Percentiles rank a stretch among this genome's conserved stretches.
Conservation (phyloP, 2,113 vertebrate genomes). For the Channa maculata region DNA sequence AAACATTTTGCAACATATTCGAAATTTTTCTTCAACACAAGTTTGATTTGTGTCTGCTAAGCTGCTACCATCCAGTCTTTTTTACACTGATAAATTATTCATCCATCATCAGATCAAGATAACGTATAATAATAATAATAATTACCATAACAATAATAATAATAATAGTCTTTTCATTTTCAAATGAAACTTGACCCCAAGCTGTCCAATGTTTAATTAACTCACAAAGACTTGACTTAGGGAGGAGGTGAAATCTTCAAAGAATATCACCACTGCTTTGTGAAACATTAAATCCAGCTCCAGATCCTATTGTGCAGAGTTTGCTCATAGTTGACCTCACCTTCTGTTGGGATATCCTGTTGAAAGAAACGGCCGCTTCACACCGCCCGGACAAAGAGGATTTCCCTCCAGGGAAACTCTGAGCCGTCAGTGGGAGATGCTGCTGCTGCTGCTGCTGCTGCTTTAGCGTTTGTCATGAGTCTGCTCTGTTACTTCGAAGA, state of each 20-base stretch:
- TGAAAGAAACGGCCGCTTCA: conserved; percentile 62
- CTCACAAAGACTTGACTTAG: conserved; percentile 57
- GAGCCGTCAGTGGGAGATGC: conserved; percentile 70
- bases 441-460: conserved; percentile 57
- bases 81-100: not conserved
- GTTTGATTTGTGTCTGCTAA: not conserved
- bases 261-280: conserved; percentile 74
- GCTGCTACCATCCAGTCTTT: not conserved
- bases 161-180: not conserved
- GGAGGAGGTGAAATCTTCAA: conserved; percentile 72
- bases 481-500: conserved; percentile 50
- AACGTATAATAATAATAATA: not conserved
- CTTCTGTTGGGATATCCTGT: conserved; percentile 77
- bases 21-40: no score
- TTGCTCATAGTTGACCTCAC: conserved; percentile 84
- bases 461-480: conserved; percentile 23
- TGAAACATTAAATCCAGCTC: conserved; percentile 77
- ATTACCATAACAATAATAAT: not conserved
- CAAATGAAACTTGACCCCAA: conserved; percentile 57
- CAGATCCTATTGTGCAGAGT: conserved; percentile 69
- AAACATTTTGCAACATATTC: no score
- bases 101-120: not conserved
- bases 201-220: conserved; percentile 79
- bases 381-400: conserved; percentile 74
- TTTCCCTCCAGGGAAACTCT: conserved; percentile 68